Conservation (phyloP, 1,140 invertebrate genomes). For the Yoshiicerus persimilis region DNA sequence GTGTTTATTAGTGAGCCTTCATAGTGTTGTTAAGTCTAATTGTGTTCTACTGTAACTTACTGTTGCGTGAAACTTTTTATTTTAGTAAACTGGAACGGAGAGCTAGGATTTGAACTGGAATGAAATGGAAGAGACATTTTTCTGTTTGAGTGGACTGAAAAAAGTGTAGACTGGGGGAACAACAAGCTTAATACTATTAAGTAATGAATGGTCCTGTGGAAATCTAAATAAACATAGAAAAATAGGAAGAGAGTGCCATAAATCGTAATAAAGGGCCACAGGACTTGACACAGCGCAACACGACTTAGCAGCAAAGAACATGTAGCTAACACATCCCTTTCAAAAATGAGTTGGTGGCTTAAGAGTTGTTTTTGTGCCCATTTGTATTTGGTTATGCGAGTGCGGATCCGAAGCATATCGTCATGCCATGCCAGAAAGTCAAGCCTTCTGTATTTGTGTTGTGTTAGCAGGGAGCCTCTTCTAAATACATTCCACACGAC, state of each 20-base stretch:
- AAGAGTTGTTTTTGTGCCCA: background rate
- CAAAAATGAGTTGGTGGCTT: background rate
- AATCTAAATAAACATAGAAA: constrained; percentile 20
- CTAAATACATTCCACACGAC: background rate
- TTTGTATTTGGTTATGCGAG: background rate
- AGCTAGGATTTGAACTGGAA: background rate
- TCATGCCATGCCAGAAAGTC: background rate
- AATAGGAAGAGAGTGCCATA: background rate
- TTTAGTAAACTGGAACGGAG: background rate
- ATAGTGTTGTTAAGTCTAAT: background rate
- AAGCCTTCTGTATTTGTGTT: background rate
- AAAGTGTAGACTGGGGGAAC: background rate
- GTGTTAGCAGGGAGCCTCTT: background rate
- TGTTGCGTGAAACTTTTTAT: background rate
- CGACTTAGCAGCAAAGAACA: background rate
- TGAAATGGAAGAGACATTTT: background rate
- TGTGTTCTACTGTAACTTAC: no score
- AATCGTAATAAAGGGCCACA: background rate
- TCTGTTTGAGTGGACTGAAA: background rate
- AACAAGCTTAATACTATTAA: background rate
- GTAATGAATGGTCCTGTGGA: background rate
- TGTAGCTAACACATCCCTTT: background rate
- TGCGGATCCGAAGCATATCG: background rate
- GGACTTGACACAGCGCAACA: background rate
- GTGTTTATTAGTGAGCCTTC: no score